Conservation (phyloP, 2,888 invertebrate species). For the Mystacides longicornis region DNA sequence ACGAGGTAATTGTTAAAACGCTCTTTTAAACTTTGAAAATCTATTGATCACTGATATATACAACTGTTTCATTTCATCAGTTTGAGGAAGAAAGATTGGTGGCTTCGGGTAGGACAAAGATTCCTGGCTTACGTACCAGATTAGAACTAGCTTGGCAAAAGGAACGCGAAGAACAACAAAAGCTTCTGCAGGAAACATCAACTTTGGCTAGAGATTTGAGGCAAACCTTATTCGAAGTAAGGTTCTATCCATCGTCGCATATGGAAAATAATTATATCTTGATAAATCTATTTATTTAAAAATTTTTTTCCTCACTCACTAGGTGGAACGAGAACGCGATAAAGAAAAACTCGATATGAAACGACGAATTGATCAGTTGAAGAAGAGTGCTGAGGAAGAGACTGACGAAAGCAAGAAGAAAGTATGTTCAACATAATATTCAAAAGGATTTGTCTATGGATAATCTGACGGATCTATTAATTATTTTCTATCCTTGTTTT, state of each 20-base stretch:
- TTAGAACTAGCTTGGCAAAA: constrained; percentile 93
- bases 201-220: constrained; percentile 80
- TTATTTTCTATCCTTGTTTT: too few species aligned
- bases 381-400: constrained; percentile 79
- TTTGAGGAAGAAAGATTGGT: constrained; percentile 83
- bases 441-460: too few species aligned
- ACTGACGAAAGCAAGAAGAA: constrained; percentile 84
- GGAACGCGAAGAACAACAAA: constrained; percentile 84
- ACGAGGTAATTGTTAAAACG: constrained; percentile 53
- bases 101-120: constrained; percentile 74
- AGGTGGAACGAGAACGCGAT: constrained; percentile 83
- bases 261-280: too few species aligned
- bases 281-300: too few species aligned
- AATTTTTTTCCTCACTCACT: too few species aligned
- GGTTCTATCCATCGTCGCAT: too few species aligned
- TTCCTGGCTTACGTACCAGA: constrained; percentile 77
- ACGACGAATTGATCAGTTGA: constrained; percentile 75
- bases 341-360: constrained; percentile 83
- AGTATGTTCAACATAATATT: too few species aligned
- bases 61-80: constrained; percentile 40
- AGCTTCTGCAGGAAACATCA: constrained; percentile 84
- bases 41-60: too few species aligned
- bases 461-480: too few species aligned
- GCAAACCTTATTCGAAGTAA: constrained; percentile 76
- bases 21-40: too few species aligned